Percentiles rank a stretch among this genome's conserved stretches.
Conservation (phyloP, 2,113 vertebrate genomes). For the Thymallus thymallus region DNA sequence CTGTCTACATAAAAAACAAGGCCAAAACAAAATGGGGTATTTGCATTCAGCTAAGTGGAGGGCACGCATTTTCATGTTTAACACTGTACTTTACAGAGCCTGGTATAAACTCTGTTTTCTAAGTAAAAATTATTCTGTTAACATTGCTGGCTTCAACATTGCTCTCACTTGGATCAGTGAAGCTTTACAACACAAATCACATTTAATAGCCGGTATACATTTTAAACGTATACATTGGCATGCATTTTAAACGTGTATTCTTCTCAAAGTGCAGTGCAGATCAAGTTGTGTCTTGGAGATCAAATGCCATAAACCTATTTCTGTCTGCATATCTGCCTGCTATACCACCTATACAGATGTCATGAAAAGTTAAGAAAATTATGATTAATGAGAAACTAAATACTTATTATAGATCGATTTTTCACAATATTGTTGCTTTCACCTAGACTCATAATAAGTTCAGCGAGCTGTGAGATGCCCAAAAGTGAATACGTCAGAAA, state of each 20-base stretch:
- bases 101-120: neutral
- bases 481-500: neutral
- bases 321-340: no score
- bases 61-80: slow-evolving; percentile 37
- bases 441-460: neutral
- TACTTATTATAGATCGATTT: neutral
- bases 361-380: no score
- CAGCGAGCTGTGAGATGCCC: neutral
- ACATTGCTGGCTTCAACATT: neutral
- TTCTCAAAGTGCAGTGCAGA: no score
- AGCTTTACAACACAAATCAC: no score
- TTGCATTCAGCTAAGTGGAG: slow-evolving; percentile 25
- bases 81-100: slow-evolving; percentile 20
- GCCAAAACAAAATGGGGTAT: slow-evolving; percentile 27
- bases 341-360: no score
- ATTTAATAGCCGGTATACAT: no score
- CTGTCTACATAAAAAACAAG: slow-evolving; percentile 42
- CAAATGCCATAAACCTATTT: no score
- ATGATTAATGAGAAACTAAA: neutral
- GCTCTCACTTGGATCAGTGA: no score
- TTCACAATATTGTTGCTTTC: neutral
- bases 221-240: no score
- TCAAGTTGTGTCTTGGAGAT: no score
- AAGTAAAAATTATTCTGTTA: neutral
- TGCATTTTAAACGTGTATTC: no score